Evolutionary conservation across 2,888 invertebrate species (phyloP).

Genomic region (Carcina quercana): DNA sequence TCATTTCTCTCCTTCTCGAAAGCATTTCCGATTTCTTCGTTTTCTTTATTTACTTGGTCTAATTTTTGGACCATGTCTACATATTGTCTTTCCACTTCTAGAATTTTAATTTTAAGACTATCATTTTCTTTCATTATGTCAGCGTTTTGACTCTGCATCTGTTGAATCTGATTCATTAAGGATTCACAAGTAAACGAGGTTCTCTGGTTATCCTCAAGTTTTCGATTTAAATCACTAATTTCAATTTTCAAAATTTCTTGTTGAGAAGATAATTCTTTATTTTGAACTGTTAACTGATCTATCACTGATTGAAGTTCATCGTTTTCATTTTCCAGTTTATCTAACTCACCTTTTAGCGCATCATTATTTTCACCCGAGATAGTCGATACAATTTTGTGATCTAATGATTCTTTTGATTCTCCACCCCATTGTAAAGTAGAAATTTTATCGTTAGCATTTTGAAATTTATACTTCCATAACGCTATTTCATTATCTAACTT

Average conservation of each 20-base stretch:
- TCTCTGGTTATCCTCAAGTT: slow-evolving; percentile 18
- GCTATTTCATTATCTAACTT: slow-evolving; percentile 85
- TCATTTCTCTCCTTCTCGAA: slow-evolving; percentile 19
- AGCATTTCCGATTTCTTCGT: slow-evolving; percentile 32
- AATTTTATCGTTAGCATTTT: slow-evolving; percentile 80
- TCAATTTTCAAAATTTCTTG: slow-evolving; percentile 37
- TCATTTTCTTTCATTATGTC: slow-evolving; percentile 26
- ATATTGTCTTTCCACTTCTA: slow-evolving; percentile 25
- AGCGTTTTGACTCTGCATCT: slow-evolving; percentile 27
- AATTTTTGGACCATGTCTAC: slow-evolving; percentile 27
- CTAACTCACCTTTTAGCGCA: slow-evolving; percentile 37
- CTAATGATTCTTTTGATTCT: slow-evolving; percentile 34
- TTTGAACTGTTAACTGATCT: slow-evolving; percentile 45
- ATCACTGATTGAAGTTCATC: slow-evolving; percentile 51
- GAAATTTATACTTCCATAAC: slow-evolving; percentile 81
- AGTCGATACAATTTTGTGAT: slow-evolving; percentile 18
- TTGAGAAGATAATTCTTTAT: slow-evolving; percentile 37
- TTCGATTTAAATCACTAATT: slow-evolving; percentile 40
- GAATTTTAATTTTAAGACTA: slow-evolving; percentile 24
- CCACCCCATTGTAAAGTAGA: slow-evolving; percentile 51
- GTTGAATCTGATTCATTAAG: slow-evolving; percentile 33
- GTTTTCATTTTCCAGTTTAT: slow-evolving; percentile 62
- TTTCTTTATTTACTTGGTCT: slow-evolving; percentile 26
- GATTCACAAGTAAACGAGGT: slow-evolving; percentile 30
- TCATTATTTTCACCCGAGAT: slow-evolving; percentile 17